phyloP scores from a whole-genome alignment of 2,797 vertebrate genomes.

The Spinus pinus region DNA sequence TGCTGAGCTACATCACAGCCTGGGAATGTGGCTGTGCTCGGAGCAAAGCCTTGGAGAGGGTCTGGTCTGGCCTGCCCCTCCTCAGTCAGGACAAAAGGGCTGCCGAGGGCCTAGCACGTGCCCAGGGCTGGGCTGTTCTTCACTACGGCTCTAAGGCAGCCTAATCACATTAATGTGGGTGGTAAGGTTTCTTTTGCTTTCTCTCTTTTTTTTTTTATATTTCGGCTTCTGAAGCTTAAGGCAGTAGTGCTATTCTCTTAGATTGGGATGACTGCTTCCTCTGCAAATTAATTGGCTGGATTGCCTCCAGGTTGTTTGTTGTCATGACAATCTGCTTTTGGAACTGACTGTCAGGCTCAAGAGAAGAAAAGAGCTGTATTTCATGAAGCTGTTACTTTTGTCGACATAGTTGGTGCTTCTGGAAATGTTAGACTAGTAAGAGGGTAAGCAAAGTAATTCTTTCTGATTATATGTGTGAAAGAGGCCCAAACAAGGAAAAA shows the following conservation, averaged over 20 bases:
- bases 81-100: rapidly evolving
- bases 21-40: rapidly evolving
- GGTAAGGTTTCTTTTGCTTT: not conserved
- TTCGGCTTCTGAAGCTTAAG: not conserved
- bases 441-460: not conserved
- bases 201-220: not conserved
- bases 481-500: not conserved
- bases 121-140: not conserved
- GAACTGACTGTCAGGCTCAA: slow-evolving; percentile 11
- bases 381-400: not conserved
- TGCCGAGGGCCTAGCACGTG: rapidly evolving
- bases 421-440: not conserved
- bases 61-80: not conserved
- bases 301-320: slow-evolving; percentile 61
- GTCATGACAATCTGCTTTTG: slow-evolving; percentile 62
- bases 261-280: slow-evolving; percentile 7
- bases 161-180: not conserved
- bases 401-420: slow-evolving; percentile 3
- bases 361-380: slow-evolving; percentile 40
- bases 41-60: not conserved
- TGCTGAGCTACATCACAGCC: not conserved
- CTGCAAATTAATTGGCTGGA: slow-evolving; percentile 51
- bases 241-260: not conserved
- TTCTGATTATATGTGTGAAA: not conserved
- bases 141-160: not conserved